A percentile compares a stretch with the other conserved stretches of the same genome.
Conservation (phyloP, 1,140 invertebrate species). For the Manduca sexta region DNA sequence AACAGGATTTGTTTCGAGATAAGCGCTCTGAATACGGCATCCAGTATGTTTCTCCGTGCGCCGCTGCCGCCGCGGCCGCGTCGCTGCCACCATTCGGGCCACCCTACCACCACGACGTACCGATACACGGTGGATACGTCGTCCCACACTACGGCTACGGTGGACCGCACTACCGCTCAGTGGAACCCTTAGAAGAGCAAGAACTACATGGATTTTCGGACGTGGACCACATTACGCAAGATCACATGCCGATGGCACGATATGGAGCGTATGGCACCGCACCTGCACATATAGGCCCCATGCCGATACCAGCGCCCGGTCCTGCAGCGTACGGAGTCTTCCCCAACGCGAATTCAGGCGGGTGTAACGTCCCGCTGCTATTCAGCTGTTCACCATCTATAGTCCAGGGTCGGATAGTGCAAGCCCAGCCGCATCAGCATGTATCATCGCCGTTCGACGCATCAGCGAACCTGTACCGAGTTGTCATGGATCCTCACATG, state of each 20-base stretch:
- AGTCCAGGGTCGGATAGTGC: conserved; percentile 33
- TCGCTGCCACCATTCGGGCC: conserved; percentile 13
- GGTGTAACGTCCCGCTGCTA: conserved; percentile 45
- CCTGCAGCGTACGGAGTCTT: conserved; percentile 39
- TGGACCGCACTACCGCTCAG: conserved; percentile 34
- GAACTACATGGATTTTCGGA: conserved; percentile 43
- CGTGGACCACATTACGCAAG: conserved; percentile 22
- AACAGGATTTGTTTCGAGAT: conserved; percentile 15
- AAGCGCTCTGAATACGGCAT: conserved; percentile 23
- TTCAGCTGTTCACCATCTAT: conserved; percentile 54
- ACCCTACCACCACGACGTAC: conserved; percentile 14
- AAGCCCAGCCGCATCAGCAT: conserved; percentile 10
- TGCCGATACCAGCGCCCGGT: background rate
- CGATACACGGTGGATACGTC: conserved; percentile 12
- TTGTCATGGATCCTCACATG: conserved; percentile 21
- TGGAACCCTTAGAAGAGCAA: conserved; percentile 22
- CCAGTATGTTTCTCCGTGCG: conserved; percentile 17
- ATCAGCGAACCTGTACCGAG: conserved; percentile 20
- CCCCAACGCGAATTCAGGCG: conserved; percentile 38
- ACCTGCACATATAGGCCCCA: background rate
- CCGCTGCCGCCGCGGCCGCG: conserved; percentile 11
- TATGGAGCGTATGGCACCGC: conserved; percentile 22
- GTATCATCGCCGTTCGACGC: background rate
- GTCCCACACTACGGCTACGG: conserved; percentile 21
- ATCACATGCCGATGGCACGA: conserved; percentile 30